These are phyloP conservation scores for Sorex fumeus DNA, from an alignment of 2,113 vertebrate species.

Conservation along the genomic window DNA sequence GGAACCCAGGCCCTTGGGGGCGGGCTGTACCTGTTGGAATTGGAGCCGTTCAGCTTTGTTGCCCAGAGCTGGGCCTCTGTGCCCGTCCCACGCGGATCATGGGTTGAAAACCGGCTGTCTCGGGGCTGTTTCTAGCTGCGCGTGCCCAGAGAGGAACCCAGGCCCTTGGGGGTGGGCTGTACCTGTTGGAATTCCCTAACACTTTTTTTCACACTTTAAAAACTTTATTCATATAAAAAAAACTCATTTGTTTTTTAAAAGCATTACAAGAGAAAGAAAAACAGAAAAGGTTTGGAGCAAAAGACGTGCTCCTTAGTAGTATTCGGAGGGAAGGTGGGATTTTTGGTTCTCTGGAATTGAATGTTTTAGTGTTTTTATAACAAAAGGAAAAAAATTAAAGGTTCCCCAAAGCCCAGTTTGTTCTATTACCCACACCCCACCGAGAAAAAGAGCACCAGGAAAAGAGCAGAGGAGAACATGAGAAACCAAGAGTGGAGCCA, in stretches of 20 bases:
- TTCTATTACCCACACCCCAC: constrained; percentile 82
- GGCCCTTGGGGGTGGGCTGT: no score
- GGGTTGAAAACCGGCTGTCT: no score
- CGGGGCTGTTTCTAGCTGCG: no score
- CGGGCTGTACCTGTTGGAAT: no score
- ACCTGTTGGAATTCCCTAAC: no score
- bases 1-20: no score
- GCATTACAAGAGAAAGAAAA: constrained; percentile 90
- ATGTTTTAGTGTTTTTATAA: constrained; percentile 90
- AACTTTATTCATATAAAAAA: constrained; percentile 93
- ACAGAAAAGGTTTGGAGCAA: constrained; percentile 78
- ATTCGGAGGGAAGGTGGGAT: constrained; percentile 80
- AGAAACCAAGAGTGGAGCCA: constrained; percentile 69
- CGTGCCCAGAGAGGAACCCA: no score
- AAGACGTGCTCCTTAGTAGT: constrained; percentile 83
- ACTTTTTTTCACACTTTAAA: constrained; percentile 93
- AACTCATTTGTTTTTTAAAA: constrained; percentile 92
- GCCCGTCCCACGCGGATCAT: no score
- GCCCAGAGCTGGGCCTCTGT: no score
- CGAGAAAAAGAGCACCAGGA: constrained; percentile 76
- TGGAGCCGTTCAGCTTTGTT: no score
- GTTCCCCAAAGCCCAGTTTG: constrained; percentile 84
- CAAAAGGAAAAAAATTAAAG: constrained; percentile 80
- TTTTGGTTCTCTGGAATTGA: constrained; percentile 91
- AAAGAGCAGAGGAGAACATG: constrained; percentile 64